Evolutionary conservation across 2,113 vertebrate genomes (phyloP).

Genomic region (Struthidea cinerea): DNA sequence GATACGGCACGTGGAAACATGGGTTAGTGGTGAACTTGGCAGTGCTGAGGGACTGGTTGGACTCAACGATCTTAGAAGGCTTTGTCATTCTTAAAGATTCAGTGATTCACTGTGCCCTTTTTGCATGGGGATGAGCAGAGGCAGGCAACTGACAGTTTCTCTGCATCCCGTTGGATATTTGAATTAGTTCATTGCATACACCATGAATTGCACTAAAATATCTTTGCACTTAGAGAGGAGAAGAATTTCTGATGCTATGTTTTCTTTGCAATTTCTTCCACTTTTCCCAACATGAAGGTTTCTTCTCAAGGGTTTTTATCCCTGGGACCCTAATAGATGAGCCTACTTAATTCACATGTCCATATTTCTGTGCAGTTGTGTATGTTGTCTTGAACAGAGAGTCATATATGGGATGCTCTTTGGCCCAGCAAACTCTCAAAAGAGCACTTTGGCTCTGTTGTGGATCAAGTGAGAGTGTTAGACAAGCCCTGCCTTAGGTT

Average conservation of each 20-base stretch:
- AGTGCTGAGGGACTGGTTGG: neutral
- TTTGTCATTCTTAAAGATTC: neutral
- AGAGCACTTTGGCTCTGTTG: neutral
- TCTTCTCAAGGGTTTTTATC: neutral
- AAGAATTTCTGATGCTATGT: neutral
- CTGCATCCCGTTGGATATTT: neutral
- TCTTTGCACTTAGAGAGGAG: neutral
- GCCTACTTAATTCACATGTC: neutral
- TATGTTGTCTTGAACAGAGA: neutral
- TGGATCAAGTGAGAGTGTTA: neutral
- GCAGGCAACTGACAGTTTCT: neutral
- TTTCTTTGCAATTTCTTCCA: neutral
- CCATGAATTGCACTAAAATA: neutral
- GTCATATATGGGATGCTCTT: neutral
- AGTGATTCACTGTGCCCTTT: neutral
- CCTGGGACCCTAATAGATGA: neutral
- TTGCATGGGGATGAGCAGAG: neutral
- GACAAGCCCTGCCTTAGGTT: neutral
- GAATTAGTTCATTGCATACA: neutral
- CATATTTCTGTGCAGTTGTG: accelerated
- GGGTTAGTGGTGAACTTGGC: neutral
- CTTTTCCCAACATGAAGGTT: neutral
- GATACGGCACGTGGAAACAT: neutral
- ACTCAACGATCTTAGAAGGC: neutral
- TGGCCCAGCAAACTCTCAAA: neutral